These are phyloP conservation scores for Standfussiana lucernea DNA, from an alignment of 2,888 invertebrate species.

Conservation along the genomic window DNA sequence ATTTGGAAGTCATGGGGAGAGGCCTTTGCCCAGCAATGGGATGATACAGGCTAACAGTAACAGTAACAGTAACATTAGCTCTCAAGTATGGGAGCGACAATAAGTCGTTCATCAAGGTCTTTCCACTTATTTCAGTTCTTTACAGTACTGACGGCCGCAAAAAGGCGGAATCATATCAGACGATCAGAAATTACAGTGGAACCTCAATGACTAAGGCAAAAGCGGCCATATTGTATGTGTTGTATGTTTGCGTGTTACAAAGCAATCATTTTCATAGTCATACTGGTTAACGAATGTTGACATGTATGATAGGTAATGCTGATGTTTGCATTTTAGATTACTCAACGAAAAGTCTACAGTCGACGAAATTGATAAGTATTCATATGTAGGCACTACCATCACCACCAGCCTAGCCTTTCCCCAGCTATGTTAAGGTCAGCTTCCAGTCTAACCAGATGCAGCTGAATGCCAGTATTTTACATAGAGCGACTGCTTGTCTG, in stretches of 20 bases:
- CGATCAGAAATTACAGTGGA: conserved; percentile 37
- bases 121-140: conserved; percentile 1
- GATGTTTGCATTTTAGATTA: conserved; percentile 20
- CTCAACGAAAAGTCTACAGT: conserved; percentile 6
- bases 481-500: too few species aligned
- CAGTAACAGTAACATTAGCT: too few species aligned
- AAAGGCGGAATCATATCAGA: conserved; percentile 19
- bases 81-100: too few species aligned
- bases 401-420: too few species aligned
- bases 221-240: conserved; percentile 18
- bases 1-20: too few species aligned
- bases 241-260: conserved; percentile 37
- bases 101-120: neutral
- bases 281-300: conserved; percentile 17
- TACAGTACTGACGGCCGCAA: conserved; percentile 5
- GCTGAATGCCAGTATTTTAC: too few species aligned
- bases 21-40: too few species aligned
- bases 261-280: conserved; percentile 38
- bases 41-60: too few species aligned
- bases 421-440: too few species aligned
- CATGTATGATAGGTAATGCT: conserved; percentile 15
- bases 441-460: too few species aligned
- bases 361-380: neutral
- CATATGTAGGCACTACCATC: neutral
- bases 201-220: conserved; percentile 32